Conservation (phyloP, 2,888 invertebrate species). For the Xanthorhoe designata region DNA sequence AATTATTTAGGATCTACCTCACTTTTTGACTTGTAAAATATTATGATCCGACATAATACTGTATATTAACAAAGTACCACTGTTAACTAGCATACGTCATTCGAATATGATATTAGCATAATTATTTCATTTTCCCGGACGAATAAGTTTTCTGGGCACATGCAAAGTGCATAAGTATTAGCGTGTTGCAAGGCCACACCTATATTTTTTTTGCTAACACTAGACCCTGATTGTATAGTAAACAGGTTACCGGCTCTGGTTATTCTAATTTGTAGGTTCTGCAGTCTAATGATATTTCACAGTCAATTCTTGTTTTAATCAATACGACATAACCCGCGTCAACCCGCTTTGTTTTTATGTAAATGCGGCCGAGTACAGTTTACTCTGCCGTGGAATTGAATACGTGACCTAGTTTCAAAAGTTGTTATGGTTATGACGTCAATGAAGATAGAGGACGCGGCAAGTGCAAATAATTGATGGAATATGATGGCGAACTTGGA, state of each 20-base stretch:
- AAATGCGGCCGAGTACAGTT: constrained; percentile 17
- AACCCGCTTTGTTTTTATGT: constrained; percentile 15
- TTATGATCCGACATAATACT: neutral
- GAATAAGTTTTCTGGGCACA: constrained; percentile 36
- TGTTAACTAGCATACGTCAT: constrained; percentile 18
- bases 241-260: constrained; percentile 1
- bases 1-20: too few species aligned
- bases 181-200: constrained; percentile 68
- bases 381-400: constrained; percentile 62
- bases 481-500: constrained; percentile 23
- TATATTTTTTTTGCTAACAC: constrained; percentile 59
- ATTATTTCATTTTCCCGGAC: constrained; percentile 36
- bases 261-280: neutral
- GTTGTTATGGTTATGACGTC: constrained; percentile 74
- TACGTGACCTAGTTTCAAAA: constrained; percentile 77
- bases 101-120: constrained; percentile 37
- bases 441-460: constrained; percentile 53
- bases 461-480: constrained; percentile 53
- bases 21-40: too few species aligned
- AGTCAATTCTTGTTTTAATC: neutral
- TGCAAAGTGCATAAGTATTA: constrained; percentile 45
- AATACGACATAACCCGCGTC: neutral
- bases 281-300: neutral
- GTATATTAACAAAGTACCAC: neutral
- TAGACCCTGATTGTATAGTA: constrained; percentile 1